Conservation (phyloP, 1,140 invertebrate species). For the Drosophila mauritiana region DNA sequence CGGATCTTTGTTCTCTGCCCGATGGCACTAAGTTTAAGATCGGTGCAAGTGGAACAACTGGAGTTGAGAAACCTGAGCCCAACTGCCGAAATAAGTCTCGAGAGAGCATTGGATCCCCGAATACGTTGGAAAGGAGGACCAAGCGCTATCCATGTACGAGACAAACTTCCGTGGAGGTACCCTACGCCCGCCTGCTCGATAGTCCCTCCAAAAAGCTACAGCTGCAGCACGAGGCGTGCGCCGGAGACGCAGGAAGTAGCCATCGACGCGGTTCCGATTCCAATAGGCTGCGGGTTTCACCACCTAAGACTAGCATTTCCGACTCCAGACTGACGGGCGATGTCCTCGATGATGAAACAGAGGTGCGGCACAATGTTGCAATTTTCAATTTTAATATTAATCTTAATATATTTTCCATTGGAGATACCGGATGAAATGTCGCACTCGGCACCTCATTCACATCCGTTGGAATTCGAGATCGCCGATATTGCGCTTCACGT, state of each 20-base stretch:
- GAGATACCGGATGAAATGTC: conserved; percentile 85
- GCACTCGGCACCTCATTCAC: conserved; percentile 85
- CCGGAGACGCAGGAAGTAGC: conserved; percentile 73
- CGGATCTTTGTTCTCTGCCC: conserved; percentile 58
- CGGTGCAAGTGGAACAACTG: conserved; percentile 42
- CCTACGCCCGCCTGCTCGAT: conserved; percentile 91
- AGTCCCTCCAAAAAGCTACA: conserved; percentile 85
- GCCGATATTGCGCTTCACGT: conserved; percentile 71
- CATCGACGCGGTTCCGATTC: conserved; percentile 89
- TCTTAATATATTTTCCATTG: neutral
- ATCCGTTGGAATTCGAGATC: conserved; percentile 84
- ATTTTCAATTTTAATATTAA: neutral
- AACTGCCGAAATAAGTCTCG: conserved; percentile 66
- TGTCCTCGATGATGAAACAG: conserved; percentile 70
- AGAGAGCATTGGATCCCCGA: conserved; percentile 80
- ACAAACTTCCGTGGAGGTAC: conserved; percentile 88
- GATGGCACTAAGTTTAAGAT: conserved; percentile 76
- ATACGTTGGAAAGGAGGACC: conserved; percentile 74
- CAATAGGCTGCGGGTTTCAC: conserved; percentile 85
- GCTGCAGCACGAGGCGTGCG: conserved; percentile 63
- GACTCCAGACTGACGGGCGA: conserved; percentile 92
- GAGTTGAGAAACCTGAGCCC: conserved; percentile 71
- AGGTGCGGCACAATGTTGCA: conserved; percentile 29
- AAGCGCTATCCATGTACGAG: conserved; percentile 77
- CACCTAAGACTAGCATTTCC: conserved; percentile 89